Evolutionary conservation across 2,113 vertebrate species (phyloP).

Genomic region (Stigmatopora nigra): DNA sequence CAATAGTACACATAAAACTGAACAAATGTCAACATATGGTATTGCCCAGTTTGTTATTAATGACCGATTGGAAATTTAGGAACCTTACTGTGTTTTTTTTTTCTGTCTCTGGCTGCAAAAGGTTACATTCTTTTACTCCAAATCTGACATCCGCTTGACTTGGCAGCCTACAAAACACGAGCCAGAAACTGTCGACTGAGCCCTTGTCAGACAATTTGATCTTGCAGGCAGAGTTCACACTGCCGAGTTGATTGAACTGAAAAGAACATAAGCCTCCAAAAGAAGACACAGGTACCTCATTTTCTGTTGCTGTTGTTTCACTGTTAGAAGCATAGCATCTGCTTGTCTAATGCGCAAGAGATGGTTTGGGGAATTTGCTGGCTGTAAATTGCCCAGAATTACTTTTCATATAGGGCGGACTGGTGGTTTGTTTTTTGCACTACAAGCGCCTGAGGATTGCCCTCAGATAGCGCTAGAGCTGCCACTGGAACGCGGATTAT

Average conservation of each 20-base stretch:
- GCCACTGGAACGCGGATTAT: too few relatives aligned
- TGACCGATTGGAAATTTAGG: constrained; percentile 7
- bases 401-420: constrained; percentile 3
- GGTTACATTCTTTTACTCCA: constrained; percentile 50
- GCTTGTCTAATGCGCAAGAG: background rate
- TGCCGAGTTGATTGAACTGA: constrained; percentile 36
- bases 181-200: constrained; percentile 38
- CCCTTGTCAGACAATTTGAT: constrained; percentile 33
- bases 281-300: constrained; percentile 28
- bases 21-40: background rate
- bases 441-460: too few relatives aligned
- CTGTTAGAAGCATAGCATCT: constrained; percentile 21
- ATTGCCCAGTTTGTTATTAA: background rate
- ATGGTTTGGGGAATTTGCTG: background rate
- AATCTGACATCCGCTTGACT: constrained; percentile 39
- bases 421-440: too few relatives aligned
- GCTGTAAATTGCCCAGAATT: background rate
- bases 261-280: constrained; percentile 21
- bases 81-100: constrained; percentile 15
- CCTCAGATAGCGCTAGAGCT: too few relatives aligned
- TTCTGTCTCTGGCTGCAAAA: background rate
- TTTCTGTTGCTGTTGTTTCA: constrained; percentile 34
- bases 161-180: constrained; percentile 17
- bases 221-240: constrained; percentile 33
- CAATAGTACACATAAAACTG: background rate